These are phyloP conservation scores for Agapornis roseicollis DNA, from an alignment of 2,113 vertebrate species.

Conservation along the genomic window DNA sequence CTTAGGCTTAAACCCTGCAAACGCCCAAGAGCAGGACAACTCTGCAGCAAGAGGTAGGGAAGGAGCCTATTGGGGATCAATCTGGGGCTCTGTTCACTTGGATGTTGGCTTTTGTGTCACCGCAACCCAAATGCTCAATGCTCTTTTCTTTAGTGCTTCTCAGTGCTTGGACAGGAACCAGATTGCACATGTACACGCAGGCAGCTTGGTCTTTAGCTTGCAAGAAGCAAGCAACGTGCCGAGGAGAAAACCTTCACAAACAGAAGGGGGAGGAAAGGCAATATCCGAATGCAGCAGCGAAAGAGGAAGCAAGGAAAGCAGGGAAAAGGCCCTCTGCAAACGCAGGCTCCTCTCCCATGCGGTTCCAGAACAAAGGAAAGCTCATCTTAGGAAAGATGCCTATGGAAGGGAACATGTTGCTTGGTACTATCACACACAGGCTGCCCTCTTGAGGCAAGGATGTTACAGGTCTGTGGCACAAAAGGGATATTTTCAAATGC, in stretches of 20 bases:
- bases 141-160: background rate
- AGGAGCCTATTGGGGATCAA: background rate
- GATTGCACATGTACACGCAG: background rate
- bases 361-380: background rate
- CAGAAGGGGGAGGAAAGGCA: background rate
- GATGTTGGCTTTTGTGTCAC: background rate
- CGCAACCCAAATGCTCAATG: background rate
- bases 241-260: background rate
- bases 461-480: background rate
- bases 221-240: background rate
- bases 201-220: background rate
- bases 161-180: background rate
- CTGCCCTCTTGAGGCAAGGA: background rate
- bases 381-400: background rate
- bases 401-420: background rate
- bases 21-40: background rate
- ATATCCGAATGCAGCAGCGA: background rate
- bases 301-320: fast-evolving
- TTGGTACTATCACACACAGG: background rate
- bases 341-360: background rate
- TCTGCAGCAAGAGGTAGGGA: background rate
- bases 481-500: background rate
- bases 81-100: background rate
- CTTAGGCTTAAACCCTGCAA: background rate
- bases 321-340: background rate